phyloP scores from a whole-genome alignment of 2,797 vertebrate genomes.

The Chromis chromis region DNA sequence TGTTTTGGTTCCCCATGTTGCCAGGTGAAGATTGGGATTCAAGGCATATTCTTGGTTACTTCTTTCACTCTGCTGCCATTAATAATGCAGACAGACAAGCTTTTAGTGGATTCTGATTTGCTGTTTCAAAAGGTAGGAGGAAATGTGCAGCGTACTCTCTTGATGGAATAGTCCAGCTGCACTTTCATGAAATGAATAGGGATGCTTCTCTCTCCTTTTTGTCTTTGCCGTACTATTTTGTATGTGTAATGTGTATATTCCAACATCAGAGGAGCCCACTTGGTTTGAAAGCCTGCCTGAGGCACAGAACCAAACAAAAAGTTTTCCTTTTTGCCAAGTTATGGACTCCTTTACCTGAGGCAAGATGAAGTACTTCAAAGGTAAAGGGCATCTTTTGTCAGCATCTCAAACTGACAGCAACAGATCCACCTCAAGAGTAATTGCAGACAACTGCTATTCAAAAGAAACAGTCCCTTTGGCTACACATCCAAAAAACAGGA shows the following conservation, averaged over 20 bases:
- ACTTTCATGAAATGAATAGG: conserved; percentile 57
- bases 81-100: conserved; percentile 80
- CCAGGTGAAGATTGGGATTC: conserved; percentile 48
- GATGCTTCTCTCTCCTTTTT: conserved; percentile 36
- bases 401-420: conserved; percentile 70
- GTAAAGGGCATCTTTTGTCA: conserved; percentile 78
- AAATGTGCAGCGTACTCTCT: conserved; percentile 60
- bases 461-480: conserved; percentile 51
- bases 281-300: conserved; percentile 69
- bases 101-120: conserved; percentile 76
- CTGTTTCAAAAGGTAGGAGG: conserved; percentile 65
- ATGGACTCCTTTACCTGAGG: conserved; percentile 76
- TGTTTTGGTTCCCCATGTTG: conserved; percentile 19
- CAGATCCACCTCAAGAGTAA: conserved; percentile 64
- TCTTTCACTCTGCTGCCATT: conserved; percentile 68
- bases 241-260: conserved; percentile 71
- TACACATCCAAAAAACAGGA: conserved; percentile 38
- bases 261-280: conserved; percentile 71
- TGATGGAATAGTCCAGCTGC: conserved; percentile 44
- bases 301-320: conserved; percentile 78
- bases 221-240: conserved; percentile 45
- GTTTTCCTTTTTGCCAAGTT: conserved; percentile 73
- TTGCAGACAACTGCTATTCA: conserved; percentile 58
- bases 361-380: conserved; percentile 79
- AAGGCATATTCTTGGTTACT: conserved; percentile 43